Percentiles rank a stretch among this genome's conserved stretches.
Conservation (phyloP, 30 jellyfish, hydroid and myxozoan genomes). For the Euphysa ruthae region DNA sequence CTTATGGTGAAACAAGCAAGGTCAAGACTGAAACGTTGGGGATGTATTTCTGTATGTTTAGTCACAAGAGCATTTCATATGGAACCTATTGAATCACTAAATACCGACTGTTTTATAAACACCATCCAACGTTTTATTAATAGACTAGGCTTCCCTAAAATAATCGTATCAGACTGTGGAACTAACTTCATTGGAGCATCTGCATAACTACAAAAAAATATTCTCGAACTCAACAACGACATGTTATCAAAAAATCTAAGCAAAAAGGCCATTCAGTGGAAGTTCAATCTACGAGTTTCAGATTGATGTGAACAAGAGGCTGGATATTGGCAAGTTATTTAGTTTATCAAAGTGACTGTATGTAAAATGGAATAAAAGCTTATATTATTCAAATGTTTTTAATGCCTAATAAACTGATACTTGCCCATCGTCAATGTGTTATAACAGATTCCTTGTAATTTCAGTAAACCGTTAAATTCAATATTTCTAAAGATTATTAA, state of each 20-base stretch:
- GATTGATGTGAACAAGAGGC: too few species aligned
- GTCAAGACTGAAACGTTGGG: conserved; percentile 24
- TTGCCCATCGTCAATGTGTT: too few species aligned
- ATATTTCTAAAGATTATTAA: too few species aligned
- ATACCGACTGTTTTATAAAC: conserved; percentile 24
- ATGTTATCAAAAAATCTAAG: neutral
- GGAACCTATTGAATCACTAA: conserved; percentile 30
- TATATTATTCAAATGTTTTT: too few species aligned
- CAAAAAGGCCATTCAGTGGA: neutral
- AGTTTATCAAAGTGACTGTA: too few species aligned
- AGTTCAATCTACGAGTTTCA: conserved; percentile 1
- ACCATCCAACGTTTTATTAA: conserved; percentile 14
- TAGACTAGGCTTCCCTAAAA: conserved; percentile 25
- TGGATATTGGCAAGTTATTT: too few species aligned
- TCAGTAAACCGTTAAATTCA: too few species aligned
- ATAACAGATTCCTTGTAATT: too few species aligned
- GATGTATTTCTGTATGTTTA: conserved; percentile 20
- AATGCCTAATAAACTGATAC: too few species aligned
- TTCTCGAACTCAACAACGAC: neutral
- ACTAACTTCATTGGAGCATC: conserved; percentile 22
- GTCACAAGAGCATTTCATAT: conserved; percentile 24
- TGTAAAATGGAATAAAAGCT: too few species aligned
- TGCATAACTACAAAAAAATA: neutral
- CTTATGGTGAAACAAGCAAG: neutral
- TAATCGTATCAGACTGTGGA: conserved; percentile 19